Percentiles rank a stretch among this genome's conserved stretches.
These are phyloP conservation scores for Lepidonotus clava DNA, from an alignment of 2,888 invertebrate species.

Conservation along the genomic window DNA sequence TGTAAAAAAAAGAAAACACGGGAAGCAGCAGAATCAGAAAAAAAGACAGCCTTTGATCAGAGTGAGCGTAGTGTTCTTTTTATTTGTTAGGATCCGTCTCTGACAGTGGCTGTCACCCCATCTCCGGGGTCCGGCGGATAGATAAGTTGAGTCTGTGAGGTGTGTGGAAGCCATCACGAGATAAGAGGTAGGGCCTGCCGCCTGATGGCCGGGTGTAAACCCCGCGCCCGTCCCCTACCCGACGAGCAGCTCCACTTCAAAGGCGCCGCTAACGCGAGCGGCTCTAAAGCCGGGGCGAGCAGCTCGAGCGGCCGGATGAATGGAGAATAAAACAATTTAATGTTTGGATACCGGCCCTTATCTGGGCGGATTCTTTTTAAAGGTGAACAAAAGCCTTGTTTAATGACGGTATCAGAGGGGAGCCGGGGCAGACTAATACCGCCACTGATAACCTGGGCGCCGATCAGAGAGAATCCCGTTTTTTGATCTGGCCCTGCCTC, in stretches of 20 bases:
- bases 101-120: background rate
- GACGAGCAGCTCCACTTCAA: constrained; percentile 24
- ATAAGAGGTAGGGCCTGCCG: background rate
- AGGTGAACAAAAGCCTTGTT: constrained; percentile 51
- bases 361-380: constrained; percentile 37
- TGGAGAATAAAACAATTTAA: constrained; percentile 51
- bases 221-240: constrained; percentile 1
- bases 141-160: too few relatives aligned
- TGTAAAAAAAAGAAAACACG: too few relatives aligned
- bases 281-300: too few relatives aligned
- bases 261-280: background rate
- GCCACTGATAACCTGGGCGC: constrained; percentile 30
- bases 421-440: background rate
- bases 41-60: too few relatives aligned
- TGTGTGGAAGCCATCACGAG: background rate
- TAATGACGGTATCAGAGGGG: constrained; percentile 48
- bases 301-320: constrained; percentile 9
- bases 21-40: too few relatives aligned
- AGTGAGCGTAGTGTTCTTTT: background rate
- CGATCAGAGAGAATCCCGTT: constrained; percentile 17
- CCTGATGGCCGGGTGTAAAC: constrained; percentile 44
- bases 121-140: background rate
- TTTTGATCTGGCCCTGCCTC: constrained; percentile 32
- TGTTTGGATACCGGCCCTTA: constrained; percentile 53
- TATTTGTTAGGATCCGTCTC: background rate